Conservation (phyloP, 2,888 invertebrate genomes). For the Baccha elongata region DNA sequence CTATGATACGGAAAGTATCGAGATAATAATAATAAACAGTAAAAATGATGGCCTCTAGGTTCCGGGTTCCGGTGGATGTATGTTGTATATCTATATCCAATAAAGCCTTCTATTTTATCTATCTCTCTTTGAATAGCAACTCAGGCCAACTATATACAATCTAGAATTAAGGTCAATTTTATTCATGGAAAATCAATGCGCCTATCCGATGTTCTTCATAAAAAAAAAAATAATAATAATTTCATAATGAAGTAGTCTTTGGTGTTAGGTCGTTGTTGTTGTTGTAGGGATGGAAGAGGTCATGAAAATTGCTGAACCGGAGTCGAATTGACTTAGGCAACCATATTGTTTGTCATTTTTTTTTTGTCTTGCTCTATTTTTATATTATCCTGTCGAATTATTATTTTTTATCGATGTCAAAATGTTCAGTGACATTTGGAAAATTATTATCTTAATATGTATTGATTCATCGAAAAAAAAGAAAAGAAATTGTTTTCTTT, state of each 20-base stretch:
- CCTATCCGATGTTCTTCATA: slow-evolving; percentile 43
- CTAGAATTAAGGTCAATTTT: slow-evolving; percentile 68
- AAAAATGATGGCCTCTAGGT: slow-evolving; percentile 10
- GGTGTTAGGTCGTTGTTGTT: slow-evolving; percentile 14
- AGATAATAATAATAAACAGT: slow-evolving; percentile 30
- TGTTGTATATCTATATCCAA: not conserved
- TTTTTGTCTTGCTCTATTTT: not conserved
- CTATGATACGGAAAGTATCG: slow-evolving; percentile 7
- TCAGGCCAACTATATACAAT: slow-evolving; percentile 5
- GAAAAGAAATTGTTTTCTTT: not conserved
- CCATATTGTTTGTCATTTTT: slow-evolving; percentile 5
- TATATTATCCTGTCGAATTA: not conserved
- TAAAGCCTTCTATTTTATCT: slow-evolving; percentile 22
- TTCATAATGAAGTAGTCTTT: slow-evolving; percentile 42
- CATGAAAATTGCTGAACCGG: not conserved
- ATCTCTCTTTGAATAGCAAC: slow-evolving; percentile 1
- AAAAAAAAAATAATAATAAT: slow-evolving; percentile 45
- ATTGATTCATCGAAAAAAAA: slow-evolving; percentile 35
- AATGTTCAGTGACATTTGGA: slow-evolving; percentile 41
- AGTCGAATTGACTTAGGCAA: slow-evolving; percentile 1
- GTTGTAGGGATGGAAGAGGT: not conserved
- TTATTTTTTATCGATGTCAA: slow-evolving; percentile 22
- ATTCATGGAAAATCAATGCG: slow-evolving; percentile 70
- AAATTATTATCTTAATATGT: slow-evolving; percentile 36
- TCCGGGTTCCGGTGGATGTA: slow-evolving; percentile 1